Base-by-base conservation (phyloP, 2,797 vertebrate species). In the Phoeniculus purpureus region DNA sequence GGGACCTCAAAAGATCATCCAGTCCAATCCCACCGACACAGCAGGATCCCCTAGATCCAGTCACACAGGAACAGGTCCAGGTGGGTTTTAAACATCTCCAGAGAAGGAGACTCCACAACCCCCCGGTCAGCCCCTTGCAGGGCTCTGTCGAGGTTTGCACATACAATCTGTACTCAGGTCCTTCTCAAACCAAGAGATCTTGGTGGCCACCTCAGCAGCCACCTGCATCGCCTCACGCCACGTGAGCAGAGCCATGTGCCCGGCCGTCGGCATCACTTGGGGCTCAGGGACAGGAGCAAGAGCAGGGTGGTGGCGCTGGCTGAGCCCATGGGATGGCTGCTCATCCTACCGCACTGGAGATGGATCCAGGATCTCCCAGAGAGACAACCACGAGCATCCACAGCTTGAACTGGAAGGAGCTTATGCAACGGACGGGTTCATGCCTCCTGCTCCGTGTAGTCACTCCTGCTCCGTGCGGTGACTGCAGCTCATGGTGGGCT, bases 191-290 rank as follows among this genome's bases (percentile, higher is more conserved):
- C 48, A 21, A 43, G 79, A 79, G 31, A 10, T 16, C 47, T 60
- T 4, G 2, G 61, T 56, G 81, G 75, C 73, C 89, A 48, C 90
- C 75, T 59, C 72, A 61, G 54, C 90, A 78, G 78, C 37, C 2
- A 1, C 6, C 31, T 20, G 0, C n/a, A 6, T 9, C 29, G 81
- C 83, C 82, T 18, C 6, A 6, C 0, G 1, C 65, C 31, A 0
- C 37, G 34, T 2, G 7, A 50, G 60, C 7, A 43, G 80, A 71
- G 85, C 76, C 58, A 1, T 2, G 0, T 1, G 55, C 6, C 32
- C 5, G 12, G 64, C 74, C n/a, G 2, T 37, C 15, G 13, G 65
- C 31, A 73, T 23, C 82, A 58, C 67, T 10, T 0, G 0, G 45
- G 51, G 43, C 27, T 15, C 16, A 1, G 50, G 43, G 75, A 7